These are phyloP conservation scores for Eulithis testata DNA, from an alignment of 2,888 invertebrate species.

Conservation along the genomic window DNA sequence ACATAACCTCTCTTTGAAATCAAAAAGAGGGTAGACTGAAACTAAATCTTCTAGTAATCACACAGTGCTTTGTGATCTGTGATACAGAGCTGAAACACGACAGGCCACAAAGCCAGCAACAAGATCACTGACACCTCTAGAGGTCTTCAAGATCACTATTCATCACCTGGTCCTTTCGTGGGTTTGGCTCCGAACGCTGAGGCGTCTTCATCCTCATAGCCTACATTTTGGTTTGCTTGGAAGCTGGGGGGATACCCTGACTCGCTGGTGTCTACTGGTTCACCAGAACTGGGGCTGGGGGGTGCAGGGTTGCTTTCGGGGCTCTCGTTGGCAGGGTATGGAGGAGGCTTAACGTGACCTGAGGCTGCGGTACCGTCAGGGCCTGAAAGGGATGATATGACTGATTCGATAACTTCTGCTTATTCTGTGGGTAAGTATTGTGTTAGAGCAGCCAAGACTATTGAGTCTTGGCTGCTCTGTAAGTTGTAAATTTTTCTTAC, in stretches of 20 bases:
- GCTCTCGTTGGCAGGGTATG: conserved; percentile 65
- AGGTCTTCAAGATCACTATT: conserved; percentile 55
- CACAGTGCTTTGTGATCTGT: conserved; percentile 32
- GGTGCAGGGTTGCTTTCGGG: conserved; percentile 45
- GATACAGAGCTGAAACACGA: conserved; percentile 21
- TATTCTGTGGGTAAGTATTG: not conserved
- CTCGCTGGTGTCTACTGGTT: conserved; percentile 41
- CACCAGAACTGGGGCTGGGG: conserved; percentile 43
- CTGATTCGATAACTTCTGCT: not conserved
- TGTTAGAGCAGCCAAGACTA: not conserved
- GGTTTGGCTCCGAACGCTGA: conserved; percentile 67
- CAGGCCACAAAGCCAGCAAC: conserved; percentile 47
- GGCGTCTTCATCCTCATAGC: conserved; percentile 67
- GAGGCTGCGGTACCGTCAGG: conserved; percentile 85
- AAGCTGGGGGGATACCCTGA: conserved; percentile 37
- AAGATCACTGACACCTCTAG: conserved; percentile 74
- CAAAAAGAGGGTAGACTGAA: conserved; percentile 25
- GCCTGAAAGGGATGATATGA: conserved; percentile 53
- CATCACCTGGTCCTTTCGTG: conserved; percentile 80
- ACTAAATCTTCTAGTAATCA: conserved; percentile 8
- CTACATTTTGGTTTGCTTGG: conserved; percentile 49
- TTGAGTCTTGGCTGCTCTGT: too few species aligned
- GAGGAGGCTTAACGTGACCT: conserved; percentile 82
- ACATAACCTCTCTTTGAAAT: not conserved
- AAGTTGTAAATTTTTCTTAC: too few species aligned